Base-by-base conservation (phyloP, 2,888 invertebrate species). In the Patella depressa region DNA sequence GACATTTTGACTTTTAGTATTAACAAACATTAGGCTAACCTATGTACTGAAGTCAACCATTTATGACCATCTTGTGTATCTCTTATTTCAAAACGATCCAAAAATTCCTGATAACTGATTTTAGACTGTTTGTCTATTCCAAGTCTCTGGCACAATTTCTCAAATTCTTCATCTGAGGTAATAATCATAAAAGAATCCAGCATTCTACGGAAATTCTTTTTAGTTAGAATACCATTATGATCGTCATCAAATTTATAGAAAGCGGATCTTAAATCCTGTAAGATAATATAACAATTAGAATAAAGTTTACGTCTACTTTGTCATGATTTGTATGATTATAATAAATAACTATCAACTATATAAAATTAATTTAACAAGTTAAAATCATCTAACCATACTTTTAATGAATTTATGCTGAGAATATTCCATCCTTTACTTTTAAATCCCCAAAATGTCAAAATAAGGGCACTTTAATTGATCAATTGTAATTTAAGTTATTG, bases 191-290 rank as follows among this genome's bases (percentile, higher is more conserved):
- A 91, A 0, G 88, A 83, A 80, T 90, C 89, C 73, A 90, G 82
- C 81, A 91, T 85, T 29, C 88, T 82, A 2, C 89, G 84, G 81
- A 91, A 90, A 82, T 88, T 89, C 9, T 81, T 81, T 79, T 86
- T 89, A 29, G 85, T 88, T 71, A 91, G 80, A 72, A 84, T 75
- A 29, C 91, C 91, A 54, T 82, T 85, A 78, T 89, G 89, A 79
- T 88, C 84, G 24, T 88, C 89, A 82, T 90, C 90, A 86, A 90
- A 91, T 81, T 91, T 91, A 83, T 90, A 89, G 80, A 91, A 91
- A 7, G 90, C 91, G 45, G 84, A 87, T 53, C 89, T 80, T 69
- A 91, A 79, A 82, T 89, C 88, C 91, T 91, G 84, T 24, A 84
- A 82, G 65, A 65, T 72, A 76, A 71, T 55, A 71, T 78, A 69